phyloP scores from a whole-genome alignment of 2,888 invertebrate genomes.

The Hermaeophaga mercurialis region DNA sequence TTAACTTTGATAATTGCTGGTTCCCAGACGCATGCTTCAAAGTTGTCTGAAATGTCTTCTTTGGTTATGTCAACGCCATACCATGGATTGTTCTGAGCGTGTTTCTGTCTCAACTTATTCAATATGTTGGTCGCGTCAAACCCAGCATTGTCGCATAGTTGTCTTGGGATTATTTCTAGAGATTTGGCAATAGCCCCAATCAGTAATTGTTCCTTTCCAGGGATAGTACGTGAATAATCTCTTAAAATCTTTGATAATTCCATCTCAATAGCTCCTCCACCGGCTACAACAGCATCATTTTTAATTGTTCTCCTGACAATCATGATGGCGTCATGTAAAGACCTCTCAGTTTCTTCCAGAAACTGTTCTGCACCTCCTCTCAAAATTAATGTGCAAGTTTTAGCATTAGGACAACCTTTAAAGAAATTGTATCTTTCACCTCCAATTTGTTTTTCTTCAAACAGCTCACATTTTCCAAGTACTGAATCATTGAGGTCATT shows the following conservation, averaged over 20 bases:
- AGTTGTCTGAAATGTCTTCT: constrained; percentile 95
- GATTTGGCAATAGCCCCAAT: constrained; percentile 93
- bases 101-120: constrained; percentile 94
- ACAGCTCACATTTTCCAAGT: constrained; percentile 82
- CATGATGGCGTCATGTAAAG: constrained; percentile 99
- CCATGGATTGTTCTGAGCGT: constrained; percentile 92
- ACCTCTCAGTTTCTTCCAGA: constrained; percentile 95
- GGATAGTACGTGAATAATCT: constrained; percentile 87
- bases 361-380: constrained; percentile 98
- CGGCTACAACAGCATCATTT: constrained; percentile 96
- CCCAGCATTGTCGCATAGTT: constrained; percentile 98
- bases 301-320: constrained; percentile 96
- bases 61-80: constrained; percentile 93
- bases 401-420: constrained; percentile 89
- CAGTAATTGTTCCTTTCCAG: constrained; percentile 92
- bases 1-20: constrained; percentile 96
- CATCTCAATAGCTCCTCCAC: constrained; percentile 98
- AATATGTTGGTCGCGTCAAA: constrained; percentile 98
- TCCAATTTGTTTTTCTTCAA: constrained; percentile 95
- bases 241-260: constrained; percentile 90
- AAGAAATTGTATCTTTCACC: constrained; percentile 78
- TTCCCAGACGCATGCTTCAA: constrained; percentile 95
- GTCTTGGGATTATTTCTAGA: constrained; percentile 82
- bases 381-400: constrained; percentile 93
- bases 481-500: constrained; percentile 78